Evolutionary conservation across 2,113 vertebrate genomes (phyloP).

Genomic region (Hylia prasina): DNA sequence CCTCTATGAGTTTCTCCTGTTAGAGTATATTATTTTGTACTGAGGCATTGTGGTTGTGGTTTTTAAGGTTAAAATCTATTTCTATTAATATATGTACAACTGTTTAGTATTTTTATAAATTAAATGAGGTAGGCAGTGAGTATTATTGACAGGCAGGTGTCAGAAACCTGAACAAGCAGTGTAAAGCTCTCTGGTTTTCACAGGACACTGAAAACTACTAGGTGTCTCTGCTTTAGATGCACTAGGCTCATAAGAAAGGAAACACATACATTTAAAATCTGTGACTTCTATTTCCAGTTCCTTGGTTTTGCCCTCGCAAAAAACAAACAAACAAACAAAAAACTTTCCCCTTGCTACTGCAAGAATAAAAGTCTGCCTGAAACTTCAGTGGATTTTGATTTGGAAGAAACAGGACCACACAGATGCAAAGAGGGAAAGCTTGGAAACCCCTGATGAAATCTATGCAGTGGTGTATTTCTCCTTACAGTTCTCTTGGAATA

Average conservation of each 20-base stretch:
- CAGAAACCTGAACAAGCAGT: neutral
- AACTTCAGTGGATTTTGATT: neutral
- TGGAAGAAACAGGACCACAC: neutral
- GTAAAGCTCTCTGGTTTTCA: neutral
- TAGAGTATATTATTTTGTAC: neutral
- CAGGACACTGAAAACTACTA: neutral
- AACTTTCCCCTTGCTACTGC: neutral
- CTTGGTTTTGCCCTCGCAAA: neutral
- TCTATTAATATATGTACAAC: neutral
- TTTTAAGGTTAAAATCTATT: neutral
- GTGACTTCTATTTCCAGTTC: neutral
- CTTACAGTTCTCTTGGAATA: neutral
- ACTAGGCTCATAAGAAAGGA: neutral
- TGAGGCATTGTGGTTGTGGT: neutral
- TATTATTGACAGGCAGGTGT: neutral
- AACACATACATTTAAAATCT: neutral
- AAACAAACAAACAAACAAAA: neutral
- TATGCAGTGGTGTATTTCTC: neutral
- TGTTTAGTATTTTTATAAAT: neutral
- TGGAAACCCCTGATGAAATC: neutral
- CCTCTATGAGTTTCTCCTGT: neutral
- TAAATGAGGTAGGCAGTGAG: neutral
- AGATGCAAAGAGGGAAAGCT: neutral
- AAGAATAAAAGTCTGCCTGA: neutral
- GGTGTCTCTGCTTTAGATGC: neutral